Base-by-base conservation (phyloP, 2,888 invertebrate species). In the Caradrina kadenii region DNA sequence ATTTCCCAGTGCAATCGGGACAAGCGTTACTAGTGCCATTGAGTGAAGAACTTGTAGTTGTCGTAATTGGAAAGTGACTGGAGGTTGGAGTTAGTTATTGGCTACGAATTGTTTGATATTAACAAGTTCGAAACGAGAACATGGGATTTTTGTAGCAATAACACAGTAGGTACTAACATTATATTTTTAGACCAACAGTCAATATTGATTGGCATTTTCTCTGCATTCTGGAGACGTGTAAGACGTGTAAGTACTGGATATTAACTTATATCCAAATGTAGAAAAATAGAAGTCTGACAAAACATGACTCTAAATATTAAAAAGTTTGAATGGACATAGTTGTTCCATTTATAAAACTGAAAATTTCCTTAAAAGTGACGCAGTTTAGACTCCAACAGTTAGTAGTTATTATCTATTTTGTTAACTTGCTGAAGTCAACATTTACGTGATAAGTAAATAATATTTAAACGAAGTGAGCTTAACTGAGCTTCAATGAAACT, bases 1-100 rank as follows among this genome's bases (percentile, higher is more conserved):
- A 75, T 63, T 60, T 75, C 86, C 75, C 81, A 72, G 22, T 61
- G 67, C 83, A 83, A 78, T 85, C 56, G 22, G 48, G 21, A 39
- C 42, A 35, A 2, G 19, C 49, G 22, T 62, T 52, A 58, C 63
- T 48, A 73, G 63, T 50, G 54, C 61, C 54, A 63, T 8, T 81
- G 49, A 81, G 78, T 71, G 73, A 76, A 59, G 21, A 26, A 58
- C n/a, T 63, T 45, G 39, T 63, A 63, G 59, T 53, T 54, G 49
- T 63, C 50, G 62, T 61, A 69, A 75, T 75, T 82, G 69, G 54
- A 53, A 79, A 63, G 52, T 35, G 50, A 78, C 71, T 58, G 73
- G 45, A 58, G 13, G 15, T 0, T 22, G 11, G 19, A 67, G 31
- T 81, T 59, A 48, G 66, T 52, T 73, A 60, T 45, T 61, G 35